A percentile compares a stretch with the other conserved stretches of the same genome.
Evolutionary conservation across 2,888 invertebrate species (phyloP).

Genomic region (Drosophila mettleri): DNA sequence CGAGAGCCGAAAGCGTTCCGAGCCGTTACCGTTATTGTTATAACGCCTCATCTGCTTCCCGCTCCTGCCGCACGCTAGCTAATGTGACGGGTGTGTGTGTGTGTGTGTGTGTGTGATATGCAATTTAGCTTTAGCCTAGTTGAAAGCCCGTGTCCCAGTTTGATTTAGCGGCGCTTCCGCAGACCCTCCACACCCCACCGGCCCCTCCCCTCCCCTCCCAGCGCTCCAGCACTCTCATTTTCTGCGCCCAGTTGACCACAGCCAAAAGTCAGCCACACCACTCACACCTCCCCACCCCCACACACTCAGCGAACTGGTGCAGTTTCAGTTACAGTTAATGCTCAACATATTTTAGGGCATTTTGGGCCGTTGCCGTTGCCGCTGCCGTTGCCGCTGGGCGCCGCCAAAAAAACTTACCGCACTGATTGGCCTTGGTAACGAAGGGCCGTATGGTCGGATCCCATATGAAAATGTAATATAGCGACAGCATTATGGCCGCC

Average conservation of each 20-base stretch:
- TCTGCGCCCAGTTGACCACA: background rate
- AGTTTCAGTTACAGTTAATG: conserved; percentile 6
- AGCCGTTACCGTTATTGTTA: conserved; percentile 46
- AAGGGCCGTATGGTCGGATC: conserved; percentile 88
- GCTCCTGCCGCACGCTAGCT: background rate
- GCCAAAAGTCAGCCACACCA: background rate
- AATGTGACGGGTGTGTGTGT: background rate
- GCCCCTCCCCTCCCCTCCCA: background rate
- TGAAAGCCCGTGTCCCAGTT: conserved; percentile 44
- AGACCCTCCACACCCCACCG: conserved; percentile 26
- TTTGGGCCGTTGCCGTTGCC: conserved; percentile 1
- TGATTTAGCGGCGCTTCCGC: conserved; percentile 31
- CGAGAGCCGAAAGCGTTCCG: conserved; percentile 36
- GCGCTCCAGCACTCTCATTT: rapidly evolving
- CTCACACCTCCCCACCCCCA: no score
- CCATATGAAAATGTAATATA: conserved; percentile 98
- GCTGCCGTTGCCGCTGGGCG: background rate
- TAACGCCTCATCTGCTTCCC: background rate
- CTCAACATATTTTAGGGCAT: background rate
- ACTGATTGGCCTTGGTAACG: conserved; percentile 84
- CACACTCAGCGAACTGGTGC: background rate
- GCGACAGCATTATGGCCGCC: conserved; percentile 96
- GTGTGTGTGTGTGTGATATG: conserved; percentile 20
- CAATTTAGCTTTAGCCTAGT: conserved; percentile 54
- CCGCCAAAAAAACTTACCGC: conserved; percentile 80